phyloP scores from a whole-genome alignment of 2,888 invertebrate species.

The Drosophila differens region DNA sequence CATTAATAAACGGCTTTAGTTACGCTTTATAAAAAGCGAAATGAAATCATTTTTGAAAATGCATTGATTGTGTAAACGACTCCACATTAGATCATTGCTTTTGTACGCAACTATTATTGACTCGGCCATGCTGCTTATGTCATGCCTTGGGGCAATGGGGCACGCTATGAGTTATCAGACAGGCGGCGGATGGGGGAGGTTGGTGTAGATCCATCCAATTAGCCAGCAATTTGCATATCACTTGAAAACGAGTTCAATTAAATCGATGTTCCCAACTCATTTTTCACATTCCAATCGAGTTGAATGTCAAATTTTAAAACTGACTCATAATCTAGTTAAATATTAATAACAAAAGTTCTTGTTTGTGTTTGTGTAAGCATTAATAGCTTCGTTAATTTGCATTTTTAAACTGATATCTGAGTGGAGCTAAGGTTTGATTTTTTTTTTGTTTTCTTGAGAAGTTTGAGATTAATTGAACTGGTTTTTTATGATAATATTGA shows the following conservation, averaged over 20 bases:
- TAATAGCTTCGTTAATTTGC: neutral
- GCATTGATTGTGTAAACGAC: constrained; percentile 70
- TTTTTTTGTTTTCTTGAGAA: neutral
- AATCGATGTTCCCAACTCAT: constrained; percentile 27
- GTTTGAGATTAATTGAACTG: neutral
- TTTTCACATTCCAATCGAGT: constrained; percentile 6
- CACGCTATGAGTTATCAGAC: constrained; percentile 27
- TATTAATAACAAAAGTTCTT: neutral
- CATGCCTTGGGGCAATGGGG: constrained; percentile 22
- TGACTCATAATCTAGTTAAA: constrained; percentile 20
- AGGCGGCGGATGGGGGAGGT: neutral
- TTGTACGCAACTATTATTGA: neutral
- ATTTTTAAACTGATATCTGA: neutral
- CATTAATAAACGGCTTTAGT: constrained; percentile 51
- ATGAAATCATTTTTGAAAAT: constrained; percentile 74
- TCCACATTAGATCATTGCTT: constrained; percentile 64
- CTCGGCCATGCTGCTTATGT: constrained; percentile 51
- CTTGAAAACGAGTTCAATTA: constrained; percentile 73
- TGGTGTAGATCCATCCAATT: constrained; percentile 34
- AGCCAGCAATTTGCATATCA: constrained; percentile 69
- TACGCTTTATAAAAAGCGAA: constrained; percentile 31
- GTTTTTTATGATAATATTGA: neutral
- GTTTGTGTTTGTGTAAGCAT: neutral
- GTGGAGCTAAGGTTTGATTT: neutral
- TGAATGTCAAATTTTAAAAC: neutral